These are phyloP conservation scores for Melieria crassipennis DNA, from an alignment of 2,888 invertebrate genomes.

Conservation along the genomic window DNA sequence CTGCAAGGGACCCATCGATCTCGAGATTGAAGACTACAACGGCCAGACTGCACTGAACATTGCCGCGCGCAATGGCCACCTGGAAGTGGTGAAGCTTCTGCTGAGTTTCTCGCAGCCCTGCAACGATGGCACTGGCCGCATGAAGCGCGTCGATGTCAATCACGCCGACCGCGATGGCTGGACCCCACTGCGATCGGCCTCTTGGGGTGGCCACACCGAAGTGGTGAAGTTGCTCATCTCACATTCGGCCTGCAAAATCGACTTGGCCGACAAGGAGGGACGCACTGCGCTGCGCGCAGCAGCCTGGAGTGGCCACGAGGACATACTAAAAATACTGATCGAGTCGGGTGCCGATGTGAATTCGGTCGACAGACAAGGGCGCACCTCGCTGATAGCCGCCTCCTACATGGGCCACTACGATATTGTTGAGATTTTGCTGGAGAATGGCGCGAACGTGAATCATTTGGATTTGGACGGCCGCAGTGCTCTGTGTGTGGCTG, in stretches of 20 bases:
- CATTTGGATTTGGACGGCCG: conserved; percentile 89
- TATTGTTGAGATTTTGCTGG: conserved; percentile 84
- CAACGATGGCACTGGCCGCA: conserved; percentile 61
- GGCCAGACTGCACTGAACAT: conserved; percentile 89
- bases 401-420: conserved; percentile 97
- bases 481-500: conserved; percentile 88
- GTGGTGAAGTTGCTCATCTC: conserved; percentile 83
- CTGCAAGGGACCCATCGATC: conserved; percentile 66
- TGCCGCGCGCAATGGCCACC: conserved; percentile 82
- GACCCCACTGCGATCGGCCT: conserved; percentile 91
- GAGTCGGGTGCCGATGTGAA: conserved; percentile 83
- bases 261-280: conserved; percentile 87
- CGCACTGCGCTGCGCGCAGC: conserved; percentile 90
- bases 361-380: conserved; percentile 86
- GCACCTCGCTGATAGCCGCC: conserved; percentile 93
- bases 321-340: conserved; percentile 79
- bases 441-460: conserved; percentile 84
- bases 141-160: conserved; percentile 74
- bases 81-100: conserved; percentile 75
- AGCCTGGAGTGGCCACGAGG: conserved; percentile 94
- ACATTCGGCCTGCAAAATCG: conserved; percentile 80
- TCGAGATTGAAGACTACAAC: conserved; percentile 76
- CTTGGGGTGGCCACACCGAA: conserved; percentile 95
- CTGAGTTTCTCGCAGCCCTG: conserved; percentile 61
- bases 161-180: conserved; percentile 87